phyloP scores from a whole-genome alignment of 1,140 invertebrate genomes.

The Drosophila ercepeae region DNA sequence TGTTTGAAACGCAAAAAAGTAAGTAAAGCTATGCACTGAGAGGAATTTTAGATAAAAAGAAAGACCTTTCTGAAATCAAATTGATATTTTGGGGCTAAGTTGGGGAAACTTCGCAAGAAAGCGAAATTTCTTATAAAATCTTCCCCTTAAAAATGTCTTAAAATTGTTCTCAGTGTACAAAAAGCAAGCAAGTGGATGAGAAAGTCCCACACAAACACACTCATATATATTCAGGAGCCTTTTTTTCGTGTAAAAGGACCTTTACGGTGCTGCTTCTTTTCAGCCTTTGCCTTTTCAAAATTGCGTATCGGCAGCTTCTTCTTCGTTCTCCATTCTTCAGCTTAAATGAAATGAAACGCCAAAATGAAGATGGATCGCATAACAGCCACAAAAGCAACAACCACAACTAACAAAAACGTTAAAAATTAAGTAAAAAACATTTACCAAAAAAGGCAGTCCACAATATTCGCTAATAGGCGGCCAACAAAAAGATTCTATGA shows the following conservation, averaged over 20 bases:
- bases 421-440: background rate
- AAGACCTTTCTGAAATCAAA: too few relatives aligned
- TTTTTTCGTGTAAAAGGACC: conserved; percentile 20
- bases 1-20: conserved; percentile 60
- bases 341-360: conserved; percentile 59
- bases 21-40: conserved; percentile 18
- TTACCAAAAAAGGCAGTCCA: conserved; percentile 7
- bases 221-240: conserved; percentile 5
- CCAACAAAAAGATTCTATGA: too few relatives aligned
- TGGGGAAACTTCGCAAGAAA: background rate
- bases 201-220: conserved; percentile 9
- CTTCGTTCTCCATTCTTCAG: conserved; percentile 9
- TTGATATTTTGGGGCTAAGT: too few relatives aligned
- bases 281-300: conserved; percentile 17
- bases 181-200: background rate
- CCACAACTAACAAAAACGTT: background rate
- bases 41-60: background rate
- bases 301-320: conserved; percentile 29
- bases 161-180: background rate
- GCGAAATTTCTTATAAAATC: too few relatives aligned
- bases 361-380: conserved; percentile 78
- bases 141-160: background rate
- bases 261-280: conserved; percentile 22
- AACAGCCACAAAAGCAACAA: conserved; percentile 37
- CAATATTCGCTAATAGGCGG: conserved; percentile 21